Conservation (phyloP, 2,888 invertebrate species). For the Lasioglossum vierecki region DNA sequence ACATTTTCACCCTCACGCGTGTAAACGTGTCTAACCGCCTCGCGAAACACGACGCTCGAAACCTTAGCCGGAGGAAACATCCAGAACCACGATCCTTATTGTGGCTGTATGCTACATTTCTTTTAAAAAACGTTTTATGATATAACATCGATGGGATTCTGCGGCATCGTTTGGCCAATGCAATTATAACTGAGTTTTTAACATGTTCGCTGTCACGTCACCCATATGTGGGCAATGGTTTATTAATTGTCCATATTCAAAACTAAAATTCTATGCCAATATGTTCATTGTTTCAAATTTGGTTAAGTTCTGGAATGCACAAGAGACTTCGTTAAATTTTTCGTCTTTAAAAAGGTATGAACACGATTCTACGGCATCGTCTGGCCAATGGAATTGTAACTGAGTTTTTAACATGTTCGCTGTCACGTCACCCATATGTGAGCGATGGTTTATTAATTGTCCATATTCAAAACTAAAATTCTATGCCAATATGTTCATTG, state of each 20-base stretch:
- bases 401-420: too few species aligned
- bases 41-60: neutral
- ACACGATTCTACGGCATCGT: neutral
- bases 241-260: neutral
- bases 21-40: conserved; percentile 15
- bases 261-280: neutral
- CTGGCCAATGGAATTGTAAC: too few species aligned
- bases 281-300: neutral
- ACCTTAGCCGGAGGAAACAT: neutral
- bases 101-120: neutral
- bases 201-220: too few species aligned
- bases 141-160: neutral
- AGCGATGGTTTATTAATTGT: neutral
- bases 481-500: neutral
- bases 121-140: neutral
- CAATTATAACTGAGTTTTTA: too few species aligned
- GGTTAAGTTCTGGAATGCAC: neutral
- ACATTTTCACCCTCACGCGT: conserved; percentile 64
- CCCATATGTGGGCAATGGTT: neutral
- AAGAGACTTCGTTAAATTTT: neutral
- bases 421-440: too few species aligned
- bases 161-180: too few species aligned
- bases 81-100: neutral
- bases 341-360: neutral
- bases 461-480: neutral